Conservation (phyloP, 2,888 invertebrate genomes). For the Dryocosmus kuriphilus region DNA sequence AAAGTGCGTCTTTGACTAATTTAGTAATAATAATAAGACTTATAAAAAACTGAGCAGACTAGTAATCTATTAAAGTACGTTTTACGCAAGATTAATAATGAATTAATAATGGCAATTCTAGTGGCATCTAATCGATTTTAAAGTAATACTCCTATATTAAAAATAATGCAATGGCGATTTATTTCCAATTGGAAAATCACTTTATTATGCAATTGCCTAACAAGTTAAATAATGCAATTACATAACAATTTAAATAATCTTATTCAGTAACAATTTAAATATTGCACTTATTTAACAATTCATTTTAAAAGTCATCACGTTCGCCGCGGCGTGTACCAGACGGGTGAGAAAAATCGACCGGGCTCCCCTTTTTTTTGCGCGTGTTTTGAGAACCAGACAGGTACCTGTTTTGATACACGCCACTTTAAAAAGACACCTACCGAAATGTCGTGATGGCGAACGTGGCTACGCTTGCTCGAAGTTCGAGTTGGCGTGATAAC, state of each 20-base stretch:
- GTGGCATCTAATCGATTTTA: not conserved
- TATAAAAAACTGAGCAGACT: slow-evolving; percentile 33
- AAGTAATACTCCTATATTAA: slow-evolving; percentile 10
- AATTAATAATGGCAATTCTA: not conserved
- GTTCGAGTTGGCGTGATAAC: slow-evolving; percentile 16
- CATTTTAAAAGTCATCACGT: slow-evolving; percentile 27
- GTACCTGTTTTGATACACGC: not conserved
- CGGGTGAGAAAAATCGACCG: slow-evolving; percentile 15
- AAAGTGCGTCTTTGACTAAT: slow-evolving; percentile 8
- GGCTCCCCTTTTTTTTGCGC: slow-evolving; percentile 13
- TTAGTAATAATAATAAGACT: slow-evolving; percentile 17
- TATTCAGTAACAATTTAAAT: slow-evolving; percentile 37
- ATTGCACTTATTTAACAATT: slow-evolving; percentile 41
- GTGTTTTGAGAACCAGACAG: slow-evolving; percentile 23
- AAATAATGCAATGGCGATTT: slow-evolving; percentile 33
- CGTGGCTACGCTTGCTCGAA: slow-evolving; percentile 33
- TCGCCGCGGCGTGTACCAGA: slow-evolving; percentile 22
- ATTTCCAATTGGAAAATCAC: slow-evolving; percentile 36
- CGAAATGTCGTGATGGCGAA: slow-evolving; percentile 34
- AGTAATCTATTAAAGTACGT: slow-evolving; percentile 24
- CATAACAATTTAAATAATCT: slow-evolving; percentile 40
- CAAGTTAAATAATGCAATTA: slow-evolving; percentile 40
- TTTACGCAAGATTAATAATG: slow-evolving; percentile 21
- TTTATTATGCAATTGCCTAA: slow-evolving; percentile 41
- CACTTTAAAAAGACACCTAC: slow-evolving; percentile 35